Evolutionary conservation across 1,140 invertebrate species (phyloP), one percentile per base, ranked within the genome.

Genomic region (Eupristina koningsbergeri): DNA sequence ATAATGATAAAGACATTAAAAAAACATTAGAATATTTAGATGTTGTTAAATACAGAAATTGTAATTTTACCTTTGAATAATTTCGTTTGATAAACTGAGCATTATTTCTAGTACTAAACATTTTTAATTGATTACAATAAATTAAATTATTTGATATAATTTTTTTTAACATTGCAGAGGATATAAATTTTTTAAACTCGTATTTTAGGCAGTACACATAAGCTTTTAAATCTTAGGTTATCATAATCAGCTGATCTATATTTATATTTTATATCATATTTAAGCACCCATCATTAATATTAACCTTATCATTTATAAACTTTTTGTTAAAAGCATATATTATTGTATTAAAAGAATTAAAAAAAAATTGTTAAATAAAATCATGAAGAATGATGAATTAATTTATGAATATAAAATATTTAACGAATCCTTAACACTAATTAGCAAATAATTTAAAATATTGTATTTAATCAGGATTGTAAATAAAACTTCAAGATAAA

Each of bases 111-210:
- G 9, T 50, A 19, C 13, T 15, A 34, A 80, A 22, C n/a, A 67
- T 39, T 74, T 80, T 84, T 34, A 84, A 63, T 22, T 64, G 67
- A 80, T 58, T 75, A 13, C 0, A 74, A 63, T 9, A 80, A 29
- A 17, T 45, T 0, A 9, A 53, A 34, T 64, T 80, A 2, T 26
- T 7, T 29, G 31, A 13, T 36, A 80, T 2, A 41, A 75, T 8
- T 76, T 61, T 84, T 58, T 80, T 76, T 19, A 84, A 80, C 83
- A 84, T 84, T 79, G 3, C 39, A 11, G 45, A 31, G 8, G 36
- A 69, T 69, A 50, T 22, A 64, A n/a, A 41, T 39, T 22, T 45
- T 63, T 39, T 26, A 79, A 79, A 31, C 47, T 31, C 26, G 34
- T 8, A 36, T 61, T 50, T 3, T 6, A 31, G 0, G 9, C 11